Base-by-base conservation (phyloP, 2,888 invertebrate genomes). In the Caenorhabditis wallacei region DNA sequence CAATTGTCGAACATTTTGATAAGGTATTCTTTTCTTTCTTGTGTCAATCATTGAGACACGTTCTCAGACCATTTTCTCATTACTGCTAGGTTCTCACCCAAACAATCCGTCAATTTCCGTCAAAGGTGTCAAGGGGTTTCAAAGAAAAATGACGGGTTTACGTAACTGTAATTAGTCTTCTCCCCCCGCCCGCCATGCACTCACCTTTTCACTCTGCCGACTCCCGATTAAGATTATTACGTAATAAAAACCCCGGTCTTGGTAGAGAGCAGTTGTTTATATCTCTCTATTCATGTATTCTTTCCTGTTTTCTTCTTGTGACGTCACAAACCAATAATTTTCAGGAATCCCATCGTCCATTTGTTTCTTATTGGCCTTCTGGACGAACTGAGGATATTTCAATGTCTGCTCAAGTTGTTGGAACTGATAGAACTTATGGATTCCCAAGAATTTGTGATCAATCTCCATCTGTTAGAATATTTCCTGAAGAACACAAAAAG, bases 391-490 rank as follows among this genome's bases (percentile, higher is more conserved):
- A 89, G 54, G 87, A 87, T 43, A 81, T 89, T 5, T 72, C 82
- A 10, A 69, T 89, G 26, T 83, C 85, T 2, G 88, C 88, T 37
- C 87, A 88, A 68, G 88, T 89, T 59, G 86, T 87, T 24, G 90
- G 90, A 56, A 85, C 84, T 66, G 90, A 90, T 56, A 87, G 88
- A n/a, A 88, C 89, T 13, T 90, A 89, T 71, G 88, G 88, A 8
- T 90, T 90, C 75, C 88, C 90, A 16, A 82, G 90, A 24, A 85
- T 88, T 18, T 90, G 90, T 81, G 90, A 90, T 66, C 87, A 89
- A 43, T 87, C 89, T 0, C 84, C 87, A 24, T 70, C 88, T 5
- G 74, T 84, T 13, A 84, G 88, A 7, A 64, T 78, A 4, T 89
- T 89, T 84, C 82, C 88, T 13, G 70, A 74, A 10, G 89, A 89